Evolutionary conservation across 2,797 vertebrate genomes (phyloP), one percentile per base, ranked within the genome.

Genomic region (Pangasius djambal): DNA sequence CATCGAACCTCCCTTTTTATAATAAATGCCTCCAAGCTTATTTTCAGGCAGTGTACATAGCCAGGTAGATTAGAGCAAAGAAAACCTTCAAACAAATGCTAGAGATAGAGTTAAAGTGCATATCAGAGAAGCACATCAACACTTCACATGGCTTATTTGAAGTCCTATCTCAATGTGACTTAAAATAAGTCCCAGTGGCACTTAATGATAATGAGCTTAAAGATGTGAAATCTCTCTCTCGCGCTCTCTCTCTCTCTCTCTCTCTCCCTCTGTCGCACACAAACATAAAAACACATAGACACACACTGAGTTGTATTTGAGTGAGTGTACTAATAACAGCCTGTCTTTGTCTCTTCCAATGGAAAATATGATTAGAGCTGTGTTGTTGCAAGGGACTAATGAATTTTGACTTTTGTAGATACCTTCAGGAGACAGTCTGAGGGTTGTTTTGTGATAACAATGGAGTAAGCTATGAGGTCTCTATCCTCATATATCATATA

Each of bases 141-240:
- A 91, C 89, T 93, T 89, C 87, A 94, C 93, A 94, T 93, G 82
- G 86, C 89, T 91, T 91, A 88, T 89, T 91, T 91, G 88, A 89
- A 92, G 87, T 89, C 85, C 75, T 89, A 88, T 92, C 90, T 92
- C 84, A 90, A 74, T 85, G 75, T 90, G 89, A 91, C 86, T 92
- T 90, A 91, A 93, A 94, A 92, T 87, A 87, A 91, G 92, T 95
- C 90, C 90, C 89, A 91, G 91, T 92, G 94, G 95, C 94, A 93
- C 92, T 93, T 90, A 69, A 92, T 92, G 92, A 96, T 96, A 96
- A 96, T 95, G 93, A 96, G 95, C 92, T 94, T 94, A 94, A 91
- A 93, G 93, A 94, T 94, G 92, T 93, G 88, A 94, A 85, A 81
- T 87, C 48, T 90, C 72, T 78, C 83, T 86, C 74, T 88, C 82